Evolutionary conservation across 1,140 invertebrate genomes (phyloP), one percentile per base, ranked within the genome.

Genomic region (Drosophila oshimai): DNA sequence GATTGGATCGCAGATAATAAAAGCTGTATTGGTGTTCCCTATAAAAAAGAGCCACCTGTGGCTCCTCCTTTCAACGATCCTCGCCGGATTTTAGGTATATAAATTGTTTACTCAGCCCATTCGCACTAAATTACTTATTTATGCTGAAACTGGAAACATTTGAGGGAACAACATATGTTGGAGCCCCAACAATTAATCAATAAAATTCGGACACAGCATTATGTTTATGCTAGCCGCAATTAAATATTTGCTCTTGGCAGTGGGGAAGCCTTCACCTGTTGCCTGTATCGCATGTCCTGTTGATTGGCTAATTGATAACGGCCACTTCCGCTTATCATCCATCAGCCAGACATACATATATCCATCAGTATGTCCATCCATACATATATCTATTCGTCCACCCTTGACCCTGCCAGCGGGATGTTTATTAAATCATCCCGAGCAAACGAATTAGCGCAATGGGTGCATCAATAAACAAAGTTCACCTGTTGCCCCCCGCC

Each of bases 401-500:
- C 41, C 39, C 73, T 70, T 51, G 41, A 76, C 41, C 61, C 29
- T 65, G 61, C 29, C 46, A 46, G 65, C 54, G 29, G 34, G 44
- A 24, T 20, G 57, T 20, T 24, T 54, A 74, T 45, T 68, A 42
- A 81, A 65, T 76, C 55, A 75, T 71, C 61, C 69, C 20, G 31
- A 54, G 24, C 36, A 47, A 76, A 58, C 72, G 55, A 57, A 74
- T 41, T 61, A 79, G 41, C 34, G 6, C 20, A 80, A 71, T 61
- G 51, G 49, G 60, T 53, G 47, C 55, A 71, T 68, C 60, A 57
- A 71, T 68, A 71, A 60, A 71, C 46, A 62, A 36, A 51, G 36
- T 62, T 71, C 64, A 83, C 79, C 79, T 83, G 79, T 79, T 74
- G 46, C 55, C 31, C 41, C 7, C 45, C 34, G 7, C 4, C 10